These are phyloP conservation scores for Hydropotes inermis DNA, from an alignment of 2,113 vertebrate species.

Conservation along the genomic window DNA sequence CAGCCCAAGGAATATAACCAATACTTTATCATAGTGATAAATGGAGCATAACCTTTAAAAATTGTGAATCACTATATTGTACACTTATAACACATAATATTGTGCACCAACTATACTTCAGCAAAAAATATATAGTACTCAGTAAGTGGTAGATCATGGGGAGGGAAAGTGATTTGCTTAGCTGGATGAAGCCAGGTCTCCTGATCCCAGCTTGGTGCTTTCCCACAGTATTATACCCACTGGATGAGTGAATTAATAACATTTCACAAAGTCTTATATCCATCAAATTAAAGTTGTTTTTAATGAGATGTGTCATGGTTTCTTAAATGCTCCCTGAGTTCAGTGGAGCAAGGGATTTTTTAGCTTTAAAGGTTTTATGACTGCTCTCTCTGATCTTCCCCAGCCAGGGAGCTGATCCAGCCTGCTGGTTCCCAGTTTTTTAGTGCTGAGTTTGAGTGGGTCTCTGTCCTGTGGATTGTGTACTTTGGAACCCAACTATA, in stretches of 20 bases:
- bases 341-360: not conserved
- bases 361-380: not conserved
- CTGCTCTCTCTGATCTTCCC: not conserved
- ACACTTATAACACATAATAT: not conserved
- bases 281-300: constrained; percentile 15
- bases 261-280: not conserved
- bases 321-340: not conserved
- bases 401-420: not conserved
- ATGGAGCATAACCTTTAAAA: not conserved
- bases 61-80: not conserved
- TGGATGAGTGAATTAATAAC: not conserved
- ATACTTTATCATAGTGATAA: not conserved
- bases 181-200: not conserved
- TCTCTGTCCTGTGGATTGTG: not conserved
- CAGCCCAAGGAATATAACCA: not conserved
- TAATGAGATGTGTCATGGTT: not conserved
- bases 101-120: not conserved
- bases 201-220: not conserved
- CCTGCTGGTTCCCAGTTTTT: not conserved
- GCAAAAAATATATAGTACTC: not conserved
- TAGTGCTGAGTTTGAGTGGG: not conserved
- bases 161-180: not conserved
- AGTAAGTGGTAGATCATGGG: not conserved
- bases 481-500: not conserved
- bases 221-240: not conserved